phyloP scores from a whole-genome alignment of 2,113 vertebrate species.

The Forbesichthys agassizii region DNA sequence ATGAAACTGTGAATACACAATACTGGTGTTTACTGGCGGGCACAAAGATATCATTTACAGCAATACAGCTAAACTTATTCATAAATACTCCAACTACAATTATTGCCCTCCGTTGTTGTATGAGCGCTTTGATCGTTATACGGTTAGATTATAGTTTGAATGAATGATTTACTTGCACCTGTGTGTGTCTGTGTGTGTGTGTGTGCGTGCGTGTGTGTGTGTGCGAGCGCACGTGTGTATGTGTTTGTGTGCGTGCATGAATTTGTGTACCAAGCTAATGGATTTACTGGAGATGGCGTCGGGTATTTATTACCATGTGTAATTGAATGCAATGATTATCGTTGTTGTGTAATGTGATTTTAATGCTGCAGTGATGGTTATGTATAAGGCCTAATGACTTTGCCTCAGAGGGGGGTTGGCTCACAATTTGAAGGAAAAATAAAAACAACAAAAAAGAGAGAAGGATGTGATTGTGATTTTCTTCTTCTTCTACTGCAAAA shows the following conservation, averaged over 20 bases:
- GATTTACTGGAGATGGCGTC: slow-evolving; percentile 78
- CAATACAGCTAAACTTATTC: too few species aligned
- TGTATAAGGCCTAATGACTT: slow-evolving; percentile 83
- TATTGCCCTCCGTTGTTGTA: too few species aligned
- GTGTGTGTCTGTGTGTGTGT: not conserved
- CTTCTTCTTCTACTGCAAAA: slow-evolving; percentile 57
- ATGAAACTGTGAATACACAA: not conserved
- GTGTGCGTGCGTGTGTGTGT: slow-evolving; percentile 7
- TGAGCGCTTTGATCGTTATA: too few species aligned
- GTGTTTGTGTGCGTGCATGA: slow-evolving; percentile 28
- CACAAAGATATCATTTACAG: too few species aligned
- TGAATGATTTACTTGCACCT: not conserved
- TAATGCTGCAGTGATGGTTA: slow-evolving; percentile 82
- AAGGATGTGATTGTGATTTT: slow-evolving; percentile 62
- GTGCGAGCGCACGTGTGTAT: slow-evolving; percentile 16
- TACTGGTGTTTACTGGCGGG: not conserved
- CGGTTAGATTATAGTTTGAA: too few species aligned
- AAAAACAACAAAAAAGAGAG: slow-evolving; percentile 54
- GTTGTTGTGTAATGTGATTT: slow-evolving; percentile 86
- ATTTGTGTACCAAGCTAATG: slow-evolving; percentile 76
- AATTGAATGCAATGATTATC: slow-evolving; percentile 85
- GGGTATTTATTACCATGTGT: slow-evolving; percentile 82
- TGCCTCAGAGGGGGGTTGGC: slow-evolving; percentile 73
- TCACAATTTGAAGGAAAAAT: slow-evolving; percentile 60
- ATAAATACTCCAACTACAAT: too few species aligned